These are phyloP conservation scores for Cochlearius cochlearius DNA, from an alignment of 2,113 vertebrate species.

Conservation along the genomic window DNA sequence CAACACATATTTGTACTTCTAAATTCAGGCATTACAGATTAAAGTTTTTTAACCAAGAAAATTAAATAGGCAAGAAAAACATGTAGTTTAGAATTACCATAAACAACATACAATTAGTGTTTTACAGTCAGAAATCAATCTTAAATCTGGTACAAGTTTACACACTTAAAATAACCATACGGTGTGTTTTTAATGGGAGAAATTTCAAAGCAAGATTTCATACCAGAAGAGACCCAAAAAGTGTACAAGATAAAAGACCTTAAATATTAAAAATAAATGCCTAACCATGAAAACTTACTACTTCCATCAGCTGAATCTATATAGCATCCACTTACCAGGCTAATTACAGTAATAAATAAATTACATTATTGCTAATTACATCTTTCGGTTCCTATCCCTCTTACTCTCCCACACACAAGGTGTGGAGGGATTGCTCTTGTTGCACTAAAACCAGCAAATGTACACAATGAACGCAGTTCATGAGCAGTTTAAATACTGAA, in stretches of 20 bases:
- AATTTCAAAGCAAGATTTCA: not conserved
- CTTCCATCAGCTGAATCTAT: not conserved
- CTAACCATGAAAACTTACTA: not conserved
- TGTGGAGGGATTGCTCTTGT: not conserved
- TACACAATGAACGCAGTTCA: not conserved
- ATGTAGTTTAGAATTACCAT: not conserved
- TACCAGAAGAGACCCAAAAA: not conserved
- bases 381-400: not conserved
- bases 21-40: not conserved
- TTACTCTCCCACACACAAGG: not conserved
- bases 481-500: not conserved
- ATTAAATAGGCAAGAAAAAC: not conserved
- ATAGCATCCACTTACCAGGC: not conserved
- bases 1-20: not conserved
- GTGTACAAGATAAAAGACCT: not conserved
- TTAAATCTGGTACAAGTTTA: not conserved
- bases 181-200: not conserved
- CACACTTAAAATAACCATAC: not conserved
- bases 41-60: not conserved
- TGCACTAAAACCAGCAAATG: not conserved
- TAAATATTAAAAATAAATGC: not conserved
- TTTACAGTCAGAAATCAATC: not conserved
- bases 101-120: not conserved
- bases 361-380: not conserved
- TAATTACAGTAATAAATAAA: not conserved